Evolutionary conservation across 2,113 vertebrate species (phyloP), one percentile per base, ranked within the genome.

Genomic region (Toxostoma redivivum): DNA sequence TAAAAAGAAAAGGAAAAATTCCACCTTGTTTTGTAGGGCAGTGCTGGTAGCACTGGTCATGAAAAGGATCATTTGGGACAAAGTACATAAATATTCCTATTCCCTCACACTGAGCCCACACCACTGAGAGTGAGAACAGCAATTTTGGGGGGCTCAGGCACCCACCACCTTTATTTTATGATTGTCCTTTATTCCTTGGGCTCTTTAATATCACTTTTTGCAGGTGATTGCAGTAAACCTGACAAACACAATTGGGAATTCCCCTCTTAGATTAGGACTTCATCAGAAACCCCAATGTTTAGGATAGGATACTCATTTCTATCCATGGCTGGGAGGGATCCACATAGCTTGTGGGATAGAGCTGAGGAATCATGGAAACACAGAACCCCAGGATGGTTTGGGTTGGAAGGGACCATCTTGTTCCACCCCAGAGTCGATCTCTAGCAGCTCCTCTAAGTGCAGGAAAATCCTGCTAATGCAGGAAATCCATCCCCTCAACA

Each of bases 261-360:
- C 56, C 12, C 6, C 54, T 67, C 33, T 22, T 45, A 51, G 44
- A 18, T 11, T 33, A 56, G 4, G 5, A 0, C 53, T 78, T 90
- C 44, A 4, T 67, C 64, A 74, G 67, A 53, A 94, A 47, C 10
- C 21, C 33, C 11, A 33, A 3, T 12, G 14, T 27, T 58, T 23
- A 21, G 50, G 50, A 20, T 5, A 40, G 25, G 15, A n/a, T 48
- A 10, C 11, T 18, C 4, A 0, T 51, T 35, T 48, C 48, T 76
- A 14, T 18, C 23, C 0, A 0, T 16, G 13, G 2, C 56, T 27
- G 12, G 30, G 21, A 86, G 21, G 24, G 14, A 61, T 20, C 11
- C 1, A 15, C 16, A 13, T 50, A 69, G 30, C 7, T 48, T 15
- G 15, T 24, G 65, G 33, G 81, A 31, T 18, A 24, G 6, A 91